Evolutionary conservation across 1,140 invertebrate species (phyloP).

Genomic region (Cyclargus thomasi): DNA sequence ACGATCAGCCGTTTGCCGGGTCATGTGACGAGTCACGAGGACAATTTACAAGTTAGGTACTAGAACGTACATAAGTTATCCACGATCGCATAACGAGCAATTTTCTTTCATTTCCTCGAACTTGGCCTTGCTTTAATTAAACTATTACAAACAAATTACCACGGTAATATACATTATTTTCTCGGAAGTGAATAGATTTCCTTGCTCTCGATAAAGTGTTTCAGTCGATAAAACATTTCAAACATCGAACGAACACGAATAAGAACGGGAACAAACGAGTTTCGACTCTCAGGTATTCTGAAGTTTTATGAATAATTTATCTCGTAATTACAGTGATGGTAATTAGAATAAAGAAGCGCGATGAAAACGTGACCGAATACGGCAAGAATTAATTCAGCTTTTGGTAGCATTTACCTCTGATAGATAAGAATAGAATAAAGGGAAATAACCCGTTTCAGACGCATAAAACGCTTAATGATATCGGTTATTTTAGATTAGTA

Average conservation of each 20-base stretch:
- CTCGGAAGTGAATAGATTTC: slow-evolving; percentile 2
- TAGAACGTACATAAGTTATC: background rate
- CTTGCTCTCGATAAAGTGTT: background rate
- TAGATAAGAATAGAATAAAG: no score
- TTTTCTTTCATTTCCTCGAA: slow-evolving; percentile 13
- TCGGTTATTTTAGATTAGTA: slow-evolving; percentile 7
- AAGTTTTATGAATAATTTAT: background rate
- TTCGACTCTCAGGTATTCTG: background rate
- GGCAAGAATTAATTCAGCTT: background rate
- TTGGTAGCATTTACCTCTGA: background rate
- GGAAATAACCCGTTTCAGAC: background rate
- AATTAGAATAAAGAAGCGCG: background rate
- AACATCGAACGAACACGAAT: background rate
- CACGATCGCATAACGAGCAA: background rate
- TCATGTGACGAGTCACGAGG: slow-evolving; percentile 13
- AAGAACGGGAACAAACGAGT: background rate
- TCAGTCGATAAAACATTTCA: background rate
- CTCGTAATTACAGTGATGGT: background rate
- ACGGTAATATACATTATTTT: background rate
- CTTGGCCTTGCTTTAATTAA: slow-evolving; percentile 4
- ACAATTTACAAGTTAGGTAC: background rate
- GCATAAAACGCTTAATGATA: background rate
- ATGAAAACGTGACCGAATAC: background rate
- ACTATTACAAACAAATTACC: background rate
- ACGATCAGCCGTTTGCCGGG: background rate